A percentile compares a stretch with the other conserved stretches of the same genome.
phyloP scores from a whole-genome alignment of 2,113 vertebrate species.

The Myxocyprinus asiaticus region DNA sequence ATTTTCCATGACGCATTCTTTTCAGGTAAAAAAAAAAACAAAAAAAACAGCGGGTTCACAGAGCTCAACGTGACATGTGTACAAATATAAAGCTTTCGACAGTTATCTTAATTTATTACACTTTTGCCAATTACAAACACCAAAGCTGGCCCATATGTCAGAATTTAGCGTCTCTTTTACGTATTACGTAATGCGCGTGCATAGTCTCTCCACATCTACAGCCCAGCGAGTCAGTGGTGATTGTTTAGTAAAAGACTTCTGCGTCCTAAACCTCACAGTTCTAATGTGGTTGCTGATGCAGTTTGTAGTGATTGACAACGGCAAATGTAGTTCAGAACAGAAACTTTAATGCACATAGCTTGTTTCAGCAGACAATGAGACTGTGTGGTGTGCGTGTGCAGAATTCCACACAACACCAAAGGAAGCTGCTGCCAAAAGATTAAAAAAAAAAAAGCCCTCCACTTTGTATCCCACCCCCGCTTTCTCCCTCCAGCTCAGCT shows the following conservation, averaged over 20 bases:
- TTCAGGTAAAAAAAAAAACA: constrained; percentile 66
- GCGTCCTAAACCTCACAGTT: neutral
- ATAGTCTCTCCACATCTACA: neutral
- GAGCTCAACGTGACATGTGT: constrained; percentile 73
- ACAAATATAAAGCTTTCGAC: constrained; percentile 66
- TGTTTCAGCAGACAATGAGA: constrained; percentile 65
- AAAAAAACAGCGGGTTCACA: constrained; percentile 56
- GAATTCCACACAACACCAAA: constrained; percentile 66
- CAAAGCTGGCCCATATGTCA: neutral
- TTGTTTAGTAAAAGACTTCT: neutral
- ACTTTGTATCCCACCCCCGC: constrained; percentile 72
- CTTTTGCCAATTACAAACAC: neutral
- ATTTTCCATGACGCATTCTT: constrained; percentile 80
- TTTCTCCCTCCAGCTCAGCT: constrained; percentile 56
- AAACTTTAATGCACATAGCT: constrained; percentile 63
- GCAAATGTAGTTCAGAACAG: constrained; percentile 60
- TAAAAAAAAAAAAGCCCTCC: constrained; percentile 56
- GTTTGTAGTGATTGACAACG: constrained; percentile 66
- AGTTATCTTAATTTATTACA: constrained; percentile 55
- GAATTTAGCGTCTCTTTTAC: neutral
- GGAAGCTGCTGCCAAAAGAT: constrained; percentile 70
- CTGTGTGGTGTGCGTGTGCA: constrained; percentile 70
- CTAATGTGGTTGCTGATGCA: neutral
- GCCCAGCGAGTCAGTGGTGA: neutral
- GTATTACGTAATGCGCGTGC: neutral